Evolutionary conservation across 2,888 invertebrate species (phyloP), one percentile per base, ranked within the genome.

Genomic region (Archaeoteleia sp.): DNA sequence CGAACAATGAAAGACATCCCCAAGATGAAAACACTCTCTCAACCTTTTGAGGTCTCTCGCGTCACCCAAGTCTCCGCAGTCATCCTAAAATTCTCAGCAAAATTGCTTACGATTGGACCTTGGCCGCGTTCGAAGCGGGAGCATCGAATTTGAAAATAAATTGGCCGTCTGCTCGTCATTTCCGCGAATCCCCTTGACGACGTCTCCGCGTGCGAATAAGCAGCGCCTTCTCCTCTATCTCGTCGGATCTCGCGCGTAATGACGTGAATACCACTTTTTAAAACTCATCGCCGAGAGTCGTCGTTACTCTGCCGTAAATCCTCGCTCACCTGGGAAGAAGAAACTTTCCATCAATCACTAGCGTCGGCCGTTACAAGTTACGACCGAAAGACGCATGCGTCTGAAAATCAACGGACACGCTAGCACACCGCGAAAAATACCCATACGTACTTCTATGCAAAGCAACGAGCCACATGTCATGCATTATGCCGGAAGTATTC

Each of bases 241-340:
- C 54, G 27, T 53, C 43, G 58, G 67, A 78, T 78, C 76, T 76
- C 55, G 32, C 68, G 58, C 71, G 78, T 78, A 78, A 78, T 75
- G 77, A 78, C 74, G 67, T 68, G 73, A 67, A 79, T 76, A 70
- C 71, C 58, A 71, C 74, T 62, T 49, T 62, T 73, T 39, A 65
- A 20, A 65, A 63, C 54, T 60, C 69, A 57, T 66, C 61, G 43
- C 48, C 53, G 65, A 69, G 74, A 76, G 71, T 75, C 74, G 65
- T 76, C 76, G 78, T 77, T 77, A 76, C 74, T 75, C 74, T 75
- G 72, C 76, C 74, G 78, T 77, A 74, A 78, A 77, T 78, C 75
- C 77, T 76, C 51, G 53, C 67, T 74, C 63, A 71, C 70, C 71
- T 76, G 74, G 74, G 73, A 77, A 76, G 74, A 67, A 70, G 61